Conservation (phyloP, 2,113 vertebrate species). For the Phylloscopus whistleri region DNA sequence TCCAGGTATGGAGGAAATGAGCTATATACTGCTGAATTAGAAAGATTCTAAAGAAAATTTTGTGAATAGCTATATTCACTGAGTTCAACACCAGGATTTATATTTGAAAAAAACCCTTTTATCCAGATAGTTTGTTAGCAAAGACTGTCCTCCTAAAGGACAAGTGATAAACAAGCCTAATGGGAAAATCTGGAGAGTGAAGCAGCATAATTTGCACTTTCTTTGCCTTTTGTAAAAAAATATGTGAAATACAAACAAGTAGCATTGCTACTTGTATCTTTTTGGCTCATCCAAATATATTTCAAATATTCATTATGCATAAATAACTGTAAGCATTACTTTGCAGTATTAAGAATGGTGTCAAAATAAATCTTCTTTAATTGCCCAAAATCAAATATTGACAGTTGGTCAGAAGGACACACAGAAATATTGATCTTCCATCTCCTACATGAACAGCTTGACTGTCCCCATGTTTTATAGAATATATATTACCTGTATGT, state of each 20-base stretch:
- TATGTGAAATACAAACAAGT: not conserved
- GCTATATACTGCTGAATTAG: not conserved
- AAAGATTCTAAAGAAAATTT: not conserved
- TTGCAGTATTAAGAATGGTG: not conserved
- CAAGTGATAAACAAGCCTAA: not conserved
- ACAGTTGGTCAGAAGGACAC: not conserved
- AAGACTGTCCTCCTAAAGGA: not conserved
- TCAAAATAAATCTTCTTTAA: not conserved
- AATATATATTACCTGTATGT: not conserved
- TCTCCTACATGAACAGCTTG: not conserved
- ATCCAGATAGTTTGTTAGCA: not conserved
- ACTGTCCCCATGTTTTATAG: not conserved
- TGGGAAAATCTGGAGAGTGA: not conserved
- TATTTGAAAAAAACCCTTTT: not conserved
- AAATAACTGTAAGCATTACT: not conserved
- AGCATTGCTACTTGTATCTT: not conserved
- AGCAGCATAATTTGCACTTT: not conserved
- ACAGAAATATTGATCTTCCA: not conserved
- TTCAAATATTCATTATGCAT: not conserved
- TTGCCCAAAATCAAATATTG: not conserved
- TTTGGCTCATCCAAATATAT: not conserved
- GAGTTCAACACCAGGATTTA: not conserved
- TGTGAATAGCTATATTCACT: not conserved
- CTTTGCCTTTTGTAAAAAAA: not conserved
- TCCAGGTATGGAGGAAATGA: not conserved